phyloP scores from a whole-genome alignment of 2,797 vertebrate species.

The Fringilla coelebs region DNA sequence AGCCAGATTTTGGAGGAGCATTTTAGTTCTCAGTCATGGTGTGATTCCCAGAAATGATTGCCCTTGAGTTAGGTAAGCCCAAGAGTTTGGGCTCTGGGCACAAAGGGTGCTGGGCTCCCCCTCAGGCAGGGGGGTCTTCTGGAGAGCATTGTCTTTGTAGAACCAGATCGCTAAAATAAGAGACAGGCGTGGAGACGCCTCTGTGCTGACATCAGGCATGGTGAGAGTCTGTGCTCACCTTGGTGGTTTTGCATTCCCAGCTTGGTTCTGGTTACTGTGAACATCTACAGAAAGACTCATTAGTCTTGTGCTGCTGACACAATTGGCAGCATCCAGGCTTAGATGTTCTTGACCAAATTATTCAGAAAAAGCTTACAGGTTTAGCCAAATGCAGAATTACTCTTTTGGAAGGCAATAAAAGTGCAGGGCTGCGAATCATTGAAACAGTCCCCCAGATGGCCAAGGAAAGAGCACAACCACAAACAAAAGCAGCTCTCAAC shows the following conservation, averaged over 20 bases:
- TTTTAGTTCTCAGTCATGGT: neutral
- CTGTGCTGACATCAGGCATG: neutral
- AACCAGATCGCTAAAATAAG: neutral
- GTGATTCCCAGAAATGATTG: neutral
- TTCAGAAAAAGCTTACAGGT: neutral
- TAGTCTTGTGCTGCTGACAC: neutral
- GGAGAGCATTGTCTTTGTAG: neutral
- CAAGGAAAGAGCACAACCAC: neutral
- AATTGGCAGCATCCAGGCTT: neutral
- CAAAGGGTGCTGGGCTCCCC: neutral
- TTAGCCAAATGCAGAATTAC: neutral
- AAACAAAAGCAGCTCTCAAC: neutral
- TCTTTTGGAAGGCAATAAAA: slow-evolving; percentile 8
- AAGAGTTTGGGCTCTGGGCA: neutral
- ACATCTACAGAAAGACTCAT: neutral
- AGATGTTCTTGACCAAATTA: neutral
- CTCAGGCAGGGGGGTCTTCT: neutral
- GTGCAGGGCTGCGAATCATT: neutral
- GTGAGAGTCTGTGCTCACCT: neutral
- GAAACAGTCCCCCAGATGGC: neutral
- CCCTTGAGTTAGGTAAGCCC: neutral
- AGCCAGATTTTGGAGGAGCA: neutral
- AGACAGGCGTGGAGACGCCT: neutral
- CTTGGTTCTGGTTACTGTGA: neutral
- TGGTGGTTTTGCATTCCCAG: neutral